Conservation (phyloP, 2,113 vertebrate genomes). For the Pseudois nayaur region DNA sequence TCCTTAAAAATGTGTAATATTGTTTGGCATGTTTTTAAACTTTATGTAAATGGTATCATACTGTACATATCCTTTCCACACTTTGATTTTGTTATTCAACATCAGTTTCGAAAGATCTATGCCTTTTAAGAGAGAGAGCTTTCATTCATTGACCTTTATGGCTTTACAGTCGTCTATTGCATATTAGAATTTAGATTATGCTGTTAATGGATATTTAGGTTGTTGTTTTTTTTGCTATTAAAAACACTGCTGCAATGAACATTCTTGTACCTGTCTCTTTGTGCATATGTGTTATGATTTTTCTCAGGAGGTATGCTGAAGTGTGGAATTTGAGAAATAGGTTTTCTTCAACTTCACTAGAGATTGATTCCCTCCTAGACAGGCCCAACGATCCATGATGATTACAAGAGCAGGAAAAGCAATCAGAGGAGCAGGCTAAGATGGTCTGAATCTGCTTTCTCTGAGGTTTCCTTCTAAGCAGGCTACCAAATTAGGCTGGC, state of each 20-base stretch:
- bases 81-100: constrained; percentile 17
- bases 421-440: not conserved
- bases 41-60: not conserved
- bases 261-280: constrained; percentile 2
- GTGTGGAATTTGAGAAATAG: not conserved
- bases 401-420: not conserved
- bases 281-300: not conserved
- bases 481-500: not conserved
- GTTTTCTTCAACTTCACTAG: not conserved
- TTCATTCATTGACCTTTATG: not conserved
- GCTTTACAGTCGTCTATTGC: not conserved
- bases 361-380: not conserved
- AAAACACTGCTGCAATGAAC: not conserved
- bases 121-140: not conserved
- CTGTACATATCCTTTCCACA: not conserved
- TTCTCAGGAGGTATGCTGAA: not conserved
- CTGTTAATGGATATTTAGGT: not conserved
- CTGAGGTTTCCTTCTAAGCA: not conserved
- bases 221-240: constrained; percentile 14
- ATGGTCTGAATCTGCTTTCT: not conserved
- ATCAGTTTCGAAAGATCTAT: not conserved
- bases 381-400: not conserved
- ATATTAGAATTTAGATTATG: not conserved
- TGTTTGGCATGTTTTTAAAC: not conserved
- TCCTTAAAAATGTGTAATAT: not conserved